These are phyloP conservation scores for Mormyrus proboscirostris DNA, from an alignment of 2,797 vertebrate genomes.

Conservation along the genomic window DNA sequence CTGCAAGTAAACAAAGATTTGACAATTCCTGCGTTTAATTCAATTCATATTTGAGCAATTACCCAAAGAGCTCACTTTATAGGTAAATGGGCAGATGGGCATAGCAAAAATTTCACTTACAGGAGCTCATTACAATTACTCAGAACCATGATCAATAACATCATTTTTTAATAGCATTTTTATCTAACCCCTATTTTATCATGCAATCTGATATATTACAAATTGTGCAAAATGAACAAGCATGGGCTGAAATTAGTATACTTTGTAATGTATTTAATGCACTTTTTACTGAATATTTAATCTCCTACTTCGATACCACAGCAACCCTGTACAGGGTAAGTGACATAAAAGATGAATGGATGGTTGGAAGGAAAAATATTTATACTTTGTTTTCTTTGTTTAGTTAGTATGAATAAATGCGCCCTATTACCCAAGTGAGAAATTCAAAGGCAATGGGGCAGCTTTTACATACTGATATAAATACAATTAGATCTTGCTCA, in stretches of 20 bases:
- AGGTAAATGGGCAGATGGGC: not conserved
- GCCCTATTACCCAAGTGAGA: not conserved
- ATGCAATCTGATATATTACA: not conserved
- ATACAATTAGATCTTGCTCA: not conserved
- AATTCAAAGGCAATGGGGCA: not conserved
- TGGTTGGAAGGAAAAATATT: not conserved
- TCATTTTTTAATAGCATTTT: not conserved
- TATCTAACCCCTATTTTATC: not conserved
- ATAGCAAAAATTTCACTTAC: not conserved
- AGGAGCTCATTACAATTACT: not conserved
- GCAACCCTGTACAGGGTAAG: not conserved
- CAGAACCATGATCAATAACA: not conserved
- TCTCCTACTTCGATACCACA: not conserved
- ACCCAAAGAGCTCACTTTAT: not conserved
- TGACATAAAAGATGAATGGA: not conserved
- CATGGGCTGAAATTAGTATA: not conserved
- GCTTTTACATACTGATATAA: not conserved
- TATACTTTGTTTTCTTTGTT: not conserved
- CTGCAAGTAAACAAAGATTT: not conserved
- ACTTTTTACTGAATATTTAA: slow-evolving; percentile 1
- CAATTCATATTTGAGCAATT: not conserved
- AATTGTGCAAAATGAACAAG: not conserved
- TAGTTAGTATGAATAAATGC: not conserved
- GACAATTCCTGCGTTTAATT: not conserved
- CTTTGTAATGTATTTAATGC: not conserved